Percentiles rank a stretch among this genome's conserved stretches.
Conservation (phyloP, 2,888 invertebrate genomes). For the Isotomurus palustris region DNA sequence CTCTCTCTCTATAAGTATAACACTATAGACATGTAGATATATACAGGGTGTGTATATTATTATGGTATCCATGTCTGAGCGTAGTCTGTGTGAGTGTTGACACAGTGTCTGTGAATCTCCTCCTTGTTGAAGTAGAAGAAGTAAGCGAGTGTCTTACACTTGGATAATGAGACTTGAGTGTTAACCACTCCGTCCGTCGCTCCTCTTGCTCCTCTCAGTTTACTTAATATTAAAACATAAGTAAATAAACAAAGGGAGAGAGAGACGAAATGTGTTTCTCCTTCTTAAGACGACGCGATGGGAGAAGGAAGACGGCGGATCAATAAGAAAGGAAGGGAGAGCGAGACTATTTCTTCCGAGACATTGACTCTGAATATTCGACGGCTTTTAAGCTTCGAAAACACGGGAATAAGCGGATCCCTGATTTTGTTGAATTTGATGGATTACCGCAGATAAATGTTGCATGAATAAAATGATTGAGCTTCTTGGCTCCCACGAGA, state of each 20-base stretch:
- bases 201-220: too few species aligned
- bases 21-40: too few species aligned
- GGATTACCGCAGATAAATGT: conserved; percentile 47
- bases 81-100: too few species aligned
- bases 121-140: too few species aligned
- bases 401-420: conserved; percentile 45
- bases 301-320: conserved; percentile 1
- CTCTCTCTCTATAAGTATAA: too few species aligned
- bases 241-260: neutral
- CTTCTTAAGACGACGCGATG: too few species aligned
- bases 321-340: conserved; percentile 32
- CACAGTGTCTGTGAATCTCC: too few species aligned
- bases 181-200: too few species aligned
- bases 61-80: too few species aligned
- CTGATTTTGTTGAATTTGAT: conserved; percentile 46
- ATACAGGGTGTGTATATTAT: neutral
- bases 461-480: conserved; percentile 47
- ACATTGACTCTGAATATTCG: conserved; percentile 46
- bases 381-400: conserved; percentile 45
- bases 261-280: conserved; percentile 10
- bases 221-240: too few species aligned
- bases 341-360: conserved; percentile 45
- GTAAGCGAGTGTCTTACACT: too few species aligned
- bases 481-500: conserved; percentile 25
- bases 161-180: too few species aligned